Evolutionary conservation across 2,113 vertebrate genomes (phyloP).

Genomic region (Ranitomeya imitator): DNA sequence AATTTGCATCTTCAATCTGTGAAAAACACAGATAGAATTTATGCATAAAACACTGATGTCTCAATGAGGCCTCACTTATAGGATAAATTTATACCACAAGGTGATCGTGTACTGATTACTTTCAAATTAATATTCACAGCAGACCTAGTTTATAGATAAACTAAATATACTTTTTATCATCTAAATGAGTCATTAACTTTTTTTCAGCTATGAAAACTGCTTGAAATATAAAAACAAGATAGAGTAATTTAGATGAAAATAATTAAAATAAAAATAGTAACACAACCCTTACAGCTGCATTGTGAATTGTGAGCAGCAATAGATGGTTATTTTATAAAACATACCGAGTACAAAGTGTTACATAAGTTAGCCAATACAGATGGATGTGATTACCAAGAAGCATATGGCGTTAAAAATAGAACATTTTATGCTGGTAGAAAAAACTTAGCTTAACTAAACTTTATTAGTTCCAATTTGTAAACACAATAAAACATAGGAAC

Average conservation of each 20-base stretch:
- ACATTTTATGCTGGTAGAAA: neutral
- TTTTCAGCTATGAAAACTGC: neutral
- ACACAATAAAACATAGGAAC: neutral
- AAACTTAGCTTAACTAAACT: neutral
- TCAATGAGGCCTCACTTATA: too few relatives aligned
- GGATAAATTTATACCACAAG: too few relatives aligned
- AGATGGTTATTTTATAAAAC: neutral
- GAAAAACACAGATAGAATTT: too few relatives aligned
- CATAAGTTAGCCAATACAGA: neutral
- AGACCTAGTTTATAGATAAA: neutral
- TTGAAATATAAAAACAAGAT: neutral
- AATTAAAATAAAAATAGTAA: neutral
- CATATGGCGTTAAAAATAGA: neutral
- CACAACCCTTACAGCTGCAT: neutral
- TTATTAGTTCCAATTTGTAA: too few relatives aligned
- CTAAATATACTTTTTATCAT: neutral
- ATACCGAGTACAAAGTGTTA: neutral
- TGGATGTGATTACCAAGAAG: constrained; percentile 3
- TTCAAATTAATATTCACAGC: neutral
- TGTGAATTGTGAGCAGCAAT: neutral
- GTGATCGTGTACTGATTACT: too few relatives aligned
- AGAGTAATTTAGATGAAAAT: neutral
- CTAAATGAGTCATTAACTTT: neutral
- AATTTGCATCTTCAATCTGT: too few relatives aligned
- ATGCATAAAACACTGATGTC: too few relatives aligned